Base-by-base conservation (phyloP, 2,797 vertebrate species). In the Botia kubotai region DNA sequence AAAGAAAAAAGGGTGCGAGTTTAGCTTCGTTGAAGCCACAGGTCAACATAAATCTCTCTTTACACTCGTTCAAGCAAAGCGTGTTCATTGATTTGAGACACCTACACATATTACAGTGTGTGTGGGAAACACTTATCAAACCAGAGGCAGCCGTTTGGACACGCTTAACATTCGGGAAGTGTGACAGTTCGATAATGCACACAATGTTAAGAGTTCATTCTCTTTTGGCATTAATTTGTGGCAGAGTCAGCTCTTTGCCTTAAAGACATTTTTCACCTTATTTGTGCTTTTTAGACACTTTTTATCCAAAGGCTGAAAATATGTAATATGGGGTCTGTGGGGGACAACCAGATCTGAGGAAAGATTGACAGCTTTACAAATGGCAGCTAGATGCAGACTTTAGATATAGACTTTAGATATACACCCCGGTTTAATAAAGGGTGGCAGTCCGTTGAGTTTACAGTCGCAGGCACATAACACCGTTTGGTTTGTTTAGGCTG, bases 41-140 rank as follows among this genome's bases (percentile, higher is more conserved):
- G 68, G 10, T 71, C 55, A 73, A 29, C 14, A 55, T 71, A 75
- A 65, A 39, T 19, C n/a, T 12, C 12, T 26, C 11, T 52, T 71
- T 39, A 46, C 21, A 48, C 36, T 53, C 33, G 62, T 23, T 83
- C 39, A 74, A 60, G 71, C 72, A 26, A 72, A 74, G 78, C 63
- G 43, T 85, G 83, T 83, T 86, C 86, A 87, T 90, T 66, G 89
- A 91, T 90, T 87, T 0, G 55, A 89, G 87, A 89, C 87, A 83
- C 82, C 78, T 82, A 85, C 87, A 86, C 85, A 83, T 87, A 86
- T 88, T 86, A 60, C 74, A 3, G 48, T 74, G 82, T 19, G 79
- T 79, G 83, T 65, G 84, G 66, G 76, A 55, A n/a, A 88, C 67
- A 74, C 84, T 87, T 90, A 87, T 79, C 85, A 89, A 86, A 83